Conservation (phyloP, 2,113 vertebrate genomes). For the Mesocricetus auratus region DNA sequence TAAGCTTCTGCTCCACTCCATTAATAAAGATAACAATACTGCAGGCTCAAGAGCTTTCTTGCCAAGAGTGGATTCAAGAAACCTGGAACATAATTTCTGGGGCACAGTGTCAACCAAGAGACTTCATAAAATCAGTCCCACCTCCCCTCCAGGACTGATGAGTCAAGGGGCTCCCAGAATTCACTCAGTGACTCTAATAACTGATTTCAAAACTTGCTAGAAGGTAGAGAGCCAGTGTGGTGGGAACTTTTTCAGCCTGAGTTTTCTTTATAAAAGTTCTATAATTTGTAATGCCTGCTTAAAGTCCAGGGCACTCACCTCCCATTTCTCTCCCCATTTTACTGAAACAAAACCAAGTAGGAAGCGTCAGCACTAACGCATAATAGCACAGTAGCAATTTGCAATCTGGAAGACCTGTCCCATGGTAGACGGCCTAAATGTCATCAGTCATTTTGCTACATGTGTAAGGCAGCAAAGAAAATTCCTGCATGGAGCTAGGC, state of each 20-base stretch:
- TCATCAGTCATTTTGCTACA: background rate
- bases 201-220: background rate
- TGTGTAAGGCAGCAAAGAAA: background rate
- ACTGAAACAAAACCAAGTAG: background rate
- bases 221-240: background rate
- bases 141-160: background rate
- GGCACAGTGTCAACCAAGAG: background rate
- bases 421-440: background rate
- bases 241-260: background rate
- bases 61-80: slow-evolving; percentile 32
- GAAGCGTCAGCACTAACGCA: background rate
- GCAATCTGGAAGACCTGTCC: background rate
- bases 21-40: background rate
- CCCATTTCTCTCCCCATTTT: background rate
- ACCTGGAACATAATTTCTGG: slow-evolving; percentile 2
- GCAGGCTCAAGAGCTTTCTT: background rate
- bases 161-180: background rate
- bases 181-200: background rate
- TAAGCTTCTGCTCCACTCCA: background rate
- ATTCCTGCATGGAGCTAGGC: rapidly evolving
- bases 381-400: background rate
- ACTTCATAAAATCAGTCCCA: background rate
- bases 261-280: background rate
- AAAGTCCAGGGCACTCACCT: background rate
- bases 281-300: background rate